A percentile compares a stretch with the other conserved stretches of the same genome.
Evolutionary conservation across 2,888 invertebrate genomes (phyloP).

Genomic region (Disparrhopalites patrizii): DNA sequence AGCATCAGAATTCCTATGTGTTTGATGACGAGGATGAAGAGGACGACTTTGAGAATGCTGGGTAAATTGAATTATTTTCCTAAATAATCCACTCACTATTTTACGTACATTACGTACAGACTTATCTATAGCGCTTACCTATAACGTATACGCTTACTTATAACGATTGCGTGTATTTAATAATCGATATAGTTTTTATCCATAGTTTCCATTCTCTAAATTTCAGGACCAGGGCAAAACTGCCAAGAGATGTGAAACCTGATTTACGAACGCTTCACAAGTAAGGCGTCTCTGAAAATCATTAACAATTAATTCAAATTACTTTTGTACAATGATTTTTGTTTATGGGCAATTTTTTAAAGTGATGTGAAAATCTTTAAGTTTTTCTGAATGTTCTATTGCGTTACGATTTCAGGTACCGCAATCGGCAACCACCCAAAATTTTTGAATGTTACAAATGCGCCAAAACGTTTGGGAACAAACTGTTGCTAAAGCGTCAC

Average conservation of each 20-base stretch:
- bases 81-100: background rate
- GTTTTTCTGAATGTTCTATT: background rate
- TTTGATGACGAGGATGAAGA: background rate
- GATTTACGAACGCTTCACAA: background rate
- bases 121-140: background rate
- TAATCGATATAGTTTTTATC: background rate
- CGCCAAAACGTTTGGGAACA: background rate
- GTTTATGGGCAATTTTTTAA: background rate
- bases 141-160: background rate
- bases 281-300: background rate
- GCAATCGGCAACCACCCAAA: background rate
- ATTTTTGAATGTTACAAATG: background rate
- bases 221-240: background rate
- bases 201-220: background rate
- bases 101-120: background rate
- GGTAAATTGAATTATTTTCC: background rate
- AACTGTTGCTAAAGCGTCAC: background rate
- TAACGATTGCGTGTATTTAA: background rate
- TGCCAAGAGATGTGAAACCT: background rate
- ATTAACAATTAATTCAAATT: too few species aligned
- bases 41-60: background rate
- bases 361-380: background rate
- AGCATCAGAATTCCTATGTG: background rate
- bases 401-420: background rate
- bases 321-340: too few species aligned